A percentile compares a stretch with the other conserved stretches of the same genome.
These are phyloP conservation scores for Hypomesus transpacificus DNA, from an alignment of 2,113 vertebrate species.

Conservation along the genomic window DNA sequence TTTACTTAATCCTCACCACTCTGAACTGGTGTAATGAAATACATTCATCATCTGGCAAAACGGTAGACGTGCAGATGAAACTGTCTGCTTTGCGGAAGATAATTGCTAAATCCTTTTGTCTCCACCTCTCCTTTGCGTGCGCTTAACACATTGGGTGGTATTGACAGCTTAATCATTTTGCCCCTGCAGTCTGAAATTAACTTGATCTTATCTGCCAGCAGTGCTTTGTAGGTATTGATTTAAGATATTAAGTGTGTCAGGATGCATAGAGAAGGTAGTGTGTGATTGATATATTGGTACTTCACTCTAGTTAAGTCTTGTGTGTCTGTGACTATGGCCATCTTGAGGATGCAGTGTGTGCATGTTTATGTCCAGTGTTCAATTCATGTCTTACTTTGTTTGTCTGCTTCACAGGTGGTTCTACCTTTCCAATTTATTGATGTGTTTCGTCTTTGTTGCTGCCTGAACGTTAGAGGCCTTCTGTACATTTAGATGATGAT, in stretches of 20 bases:
- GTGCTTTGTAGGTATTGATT: conserved; percentile 67
- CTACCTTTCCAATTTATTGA: too few species aligned
- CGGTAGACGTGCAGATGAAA: conserved; percentile 54
- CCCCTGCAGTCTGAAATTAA: conserved; percentile 66
- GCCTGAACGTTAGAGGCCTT: too few species aligned
- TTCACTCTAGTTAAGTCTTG: conserved; percentile 44
- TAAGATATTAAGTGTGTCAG: conserved; percentile 70
- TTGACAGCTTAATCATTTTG: conserved; percentile 72
- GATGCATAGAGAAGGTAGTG: conserved; percentile 49
- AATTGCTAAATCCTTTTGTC: conserved; percentile 59
- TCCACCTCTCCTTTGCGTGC: conserved; percentile 15
- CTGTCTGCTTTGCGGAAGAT: conserved; percentile 61
- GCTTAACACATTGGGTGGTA: conserved; percentile 33
- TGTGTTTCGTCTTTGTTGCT: too few species aligned
- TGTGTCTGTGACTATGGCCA: conserved; percentile 22
- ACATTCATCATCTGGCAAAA: conserved; percentile 71
- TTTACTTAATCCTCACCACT: conserved; percentile 40
- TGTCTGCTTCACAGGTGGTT: not conserved
- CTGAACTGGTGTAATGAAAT: conserved; percentile 67
- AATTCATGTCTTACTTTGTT: conserved; percentile 2
- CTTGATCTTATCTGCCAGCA: conserved; percentile 69
- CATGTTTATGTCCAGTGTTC: not conserved
- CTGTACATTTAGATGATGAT: too few species aligned
- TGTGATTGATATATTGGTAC: conserved; percentile 59
- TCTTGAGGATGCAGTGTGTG: conserved; percentile 17